Conservation (phyloP, 2,113 vertebrate genomes). For the Gallinago undulata region DNA sequence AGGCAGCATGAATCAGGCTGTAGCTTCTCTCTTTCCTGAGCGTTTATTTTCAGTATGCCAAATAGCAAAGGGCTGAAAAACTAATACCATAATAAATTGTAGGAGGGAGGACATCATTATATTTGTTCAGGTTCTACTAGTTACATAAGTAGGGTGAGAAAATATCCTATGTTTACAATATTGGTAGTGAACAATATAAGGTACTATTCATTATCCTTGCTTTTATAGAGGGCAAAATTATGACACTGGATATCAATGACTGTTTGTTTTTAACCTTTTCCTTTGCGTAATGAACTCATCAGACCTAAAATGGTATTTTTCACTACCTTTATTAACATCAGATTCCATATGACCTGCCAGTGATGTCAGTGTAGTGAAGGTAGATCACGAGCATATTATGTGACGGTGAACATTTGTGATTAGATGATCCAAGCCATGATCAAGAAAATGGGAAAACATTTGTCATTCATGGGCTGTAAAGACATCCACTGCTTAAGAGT, state of each 20-base stretch:
- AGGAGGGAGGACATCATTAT: neutral
- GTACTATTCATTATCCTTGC: neutral
- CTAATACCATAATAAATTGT: neutral
- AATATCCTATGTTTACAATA: rapidly evolving
- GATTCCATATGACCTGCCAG: neutral
- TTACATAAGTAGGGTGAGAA: neutral
- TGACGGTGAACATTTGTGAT: neutral
- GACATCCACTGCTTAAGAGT: neutral
- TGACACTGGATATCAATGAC: neutral
- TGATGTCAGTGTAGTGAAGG: neutral
- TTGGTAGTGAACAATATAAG: neutral
- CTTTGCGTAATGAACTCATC: neutral
- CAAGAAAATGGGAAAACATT: neutral
- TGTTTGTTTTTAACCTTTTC: neutral
- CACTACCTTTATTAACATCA: neutral
- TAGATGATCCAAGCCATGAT: neutral
- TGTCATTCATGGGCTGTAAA: neutral
- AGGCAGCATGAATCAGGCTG: neutral
- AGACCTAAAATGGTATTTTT: neutral
- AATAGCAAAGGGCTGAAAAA: neutral
- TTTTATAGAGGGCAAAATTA: neutral
- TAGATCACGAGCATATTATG: neutral
- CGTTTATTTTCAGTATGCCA: neutral
- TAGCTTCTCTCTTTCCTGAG: neutral
- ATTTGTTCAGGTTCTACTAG: neutral